Base-by-base conservation (phyloP, 2,113 vertebrate species). In the Prolemur simus region DNA sequence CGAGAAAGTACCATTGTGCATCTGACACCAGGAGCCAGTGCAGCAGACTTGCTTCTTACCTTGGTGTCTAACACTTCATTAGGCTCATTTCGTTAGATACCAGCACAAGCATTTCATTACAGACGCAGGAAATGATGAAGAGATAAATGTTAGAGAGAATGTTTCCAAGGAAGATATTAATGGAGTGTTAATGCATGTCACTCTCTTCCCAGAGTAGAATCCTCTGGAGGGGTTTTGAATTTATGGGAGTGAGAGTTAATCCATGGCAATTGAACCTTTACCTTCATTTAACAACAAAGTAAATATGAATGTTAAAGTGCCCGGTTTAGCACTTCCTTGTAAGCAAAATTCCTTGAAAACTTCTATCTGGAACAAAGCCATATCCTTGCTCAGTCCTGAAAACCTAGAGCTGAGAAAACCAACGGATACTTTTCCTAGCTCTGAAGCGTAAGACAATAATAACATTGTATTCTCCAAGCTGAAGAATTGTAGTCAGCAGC, bases 111-210 rank as follows among this genome's bases (percentile, higher is more conserved):
- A 96, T 97, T 98, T 98, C 91, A 87, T 97, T 98, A 94, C 85
- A 68, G 63, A 92, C 20, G 71, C 96, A 78, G 74, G 95, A 93
- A 88, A 96, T 96, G 97, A 96, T 97, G 97, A 95, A 93, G 95
- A 97, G 96, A 96, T 96, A 97, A 94, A 95, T 89, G 83, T 89
- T 91, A 84, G 92, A 96, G 96, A 60, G 91, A 97, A 93, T 82
- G 91, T 94, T 97, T 98, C 96, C 5, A 95, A 94, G 94, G 97
- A 98, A 97, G 97, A 94, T 88, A 97, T 97, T 91, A 96, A 98
- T 98, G 87, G 94, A 97, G 96, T 98, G 97, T 93, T 71, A 89
- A 81, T 97, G 81, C 34, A 94, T 87, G 80, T 93, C 63, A 78
- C n/a, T 96, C 68, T 87, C 96, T 97, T 91, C 58, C 80, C 78